Conservation (phyloP, 2,888 invertebrate genomes). For the Ophion slaviceki region DNA sequence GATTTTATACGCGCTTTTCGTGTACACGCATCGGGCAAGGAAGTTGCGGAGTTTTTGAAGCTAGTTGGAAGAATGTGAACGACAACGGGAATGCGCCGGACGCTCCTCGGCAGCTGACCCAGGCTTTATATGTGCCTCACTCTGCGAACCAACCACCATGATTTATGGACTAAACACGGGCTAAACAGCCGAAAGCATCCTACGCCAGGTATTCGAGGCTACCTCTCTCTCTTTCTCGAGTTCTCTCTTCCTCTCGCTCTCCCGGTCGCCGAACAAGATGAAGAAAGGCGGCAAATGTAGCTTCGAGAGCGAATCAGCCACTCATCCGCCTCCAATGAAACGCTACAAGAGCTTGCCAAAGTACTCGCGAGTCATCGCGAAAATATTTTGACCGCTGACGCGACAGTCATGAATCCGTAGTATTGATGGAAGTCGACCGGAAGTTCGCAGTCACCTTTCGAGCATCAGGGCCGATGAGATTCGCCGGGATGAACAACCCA, state of each 20-base stretch:
- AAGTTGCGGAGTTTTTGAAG: constrained; percentile 53
- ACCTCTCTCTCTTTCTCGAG: constrained; percentile 64
- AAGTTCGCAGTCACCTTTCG: neutral
- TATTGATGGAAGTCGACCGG: constrained; percentile 30
- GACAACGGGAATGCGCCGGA: constrained; percentile 70
- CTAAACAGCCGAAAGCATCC: constrained; percentile 76
- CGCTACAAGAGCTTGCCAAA: constrained; percentile 1
- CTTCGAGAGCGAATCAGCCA: constrained; percentile 25
- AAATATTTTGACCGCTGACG: constrained; percentile 78
- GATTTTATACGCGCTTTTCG: constrained; percentile 13
- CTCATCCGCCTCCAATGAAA: constrained; percentile 19
- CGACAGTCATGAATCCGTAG: constrained; percentile 66
- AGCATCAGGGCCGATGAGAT: neutral
- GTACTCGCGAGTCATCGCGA: constrained; percentile 71
- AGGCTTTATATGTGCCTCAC: constrained; percentile 46
- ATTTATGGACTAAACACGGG: constrained; percentile 77
- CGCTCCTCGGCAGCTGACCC: constrained; percentile 74
- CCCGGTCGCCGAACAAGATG: constrained; percentile 31
- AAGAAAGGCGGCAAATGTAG: constrained; percentile 41
- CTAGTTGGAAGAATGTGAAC: constrained; percentile 65
- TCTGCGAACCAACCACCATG: constrained; percentile 73
- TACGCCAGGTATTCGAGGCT: constrained; percentile 77
- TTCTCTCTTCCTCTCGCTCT: constrained; percentile 64
- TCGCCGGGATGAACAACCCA: neutral
- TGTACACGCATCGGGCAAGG: constrained; percentile 30